Base-by-base conservation (phyloP, 1,140 invertebrate genomes). In the Diprion similis region DNA sequence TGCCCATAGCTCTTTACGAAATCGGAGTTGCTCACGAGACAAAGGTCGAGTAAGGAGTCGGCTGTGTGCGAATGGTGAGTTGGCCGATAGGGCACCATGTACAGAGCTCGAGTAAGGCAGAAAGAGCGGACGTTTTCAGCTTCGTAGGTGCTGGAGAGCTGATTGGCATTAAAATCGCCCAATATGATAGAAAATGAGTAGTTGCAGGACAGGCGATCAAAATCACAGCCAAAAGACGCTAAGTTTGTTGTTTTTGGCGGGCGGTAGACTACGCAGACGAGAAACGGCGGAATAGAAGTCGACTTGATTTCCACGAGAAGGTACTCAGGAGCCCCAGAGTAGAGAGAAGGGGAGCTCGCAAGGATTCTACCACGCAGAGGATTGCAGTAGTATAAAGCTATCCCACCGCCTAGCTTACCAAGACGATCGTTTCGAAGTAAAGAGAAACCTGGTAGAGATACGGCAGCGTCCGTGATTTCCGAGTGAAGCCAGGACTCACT, bases 261-360 rank as follows among this genome's bases (percentile, higher is more conserved):
- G 1, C 73, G 69, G 51, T 74, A 74, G n/a, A 74, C 59, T 6
- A 74, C 69, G 1, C 8, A 37, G 19, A 71, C 8, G 17, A 74
- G 67, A 13, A 74, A 46, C 47, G 67, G 70, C 59, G 8, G 18
- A 24, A 45, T 17, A 7, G 46, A 71, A 48, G 46, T 15, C 18
- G 10, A 8, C 8, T 47, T 45, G 8, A 47, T 10, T 47, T 71
- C 69, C 10, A 45, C 46, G 6, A 71, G 13, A 7, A 71, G 8
- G 18, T 71, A 71, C 18, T 71, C 69, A 8, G 69, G 69, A 18
- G 15, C 18, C 8, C 45, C 69, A 10, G 37, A 47, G 69, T 71
- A 71, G 15, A 18, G 10, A 11, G 46, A 47, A 3, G 69, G 69
- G 10, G 69, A 71, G 46, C 18, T 17, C 15, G 69, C 24, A 4